phyloP scores from a whole-genome alignment of 2,113 vertebrate genomes.

The Lampris megalopsis region DNA sequence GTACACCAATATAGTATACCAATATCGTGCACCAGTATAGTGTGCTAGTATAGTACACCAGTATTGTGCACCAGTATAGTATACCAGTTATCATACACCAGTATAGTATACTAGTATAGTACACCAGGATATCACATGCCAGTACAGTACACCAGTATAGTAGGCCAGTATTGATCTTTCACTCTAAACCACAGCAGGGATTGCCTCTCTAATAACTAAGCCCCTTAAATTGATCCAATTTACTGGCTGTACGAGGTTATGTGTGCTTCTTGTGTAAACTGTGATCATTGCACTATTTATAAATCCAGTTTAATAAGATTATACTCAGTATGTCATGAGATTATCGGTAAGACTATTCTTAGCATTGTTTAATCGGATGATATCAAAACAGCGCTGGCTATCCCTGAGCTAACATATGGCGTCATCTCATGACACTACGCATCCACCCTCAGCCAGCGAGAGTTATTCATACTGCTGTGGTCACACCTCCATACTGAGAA shows the following conservation, averaged over 20 bases:
- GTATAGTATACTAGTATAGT: too few species aligned
- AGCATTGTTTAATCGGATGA: conserved; percentile 31
- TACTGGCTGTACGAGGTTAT: conserved; percentile 38
- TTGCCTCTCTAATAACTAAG: conserved; percentile 38
- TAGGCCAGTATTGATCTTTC: conserved; percentile 30
- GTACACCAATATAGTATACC: too few species aligned
- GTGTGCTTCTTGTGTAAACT: conserved; percentile 30
- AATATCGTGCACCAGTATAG: too few species aligned
- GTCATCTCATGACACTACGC: background rate
- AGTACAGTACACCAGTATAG: conserved; percentile 1
- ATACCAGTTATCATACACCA: background rate
- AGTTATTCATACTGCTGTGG: too few species aligned
- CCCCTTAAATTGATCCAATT: conserved; percentile 72
- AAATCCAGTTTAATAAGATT: conserved; percentile 67
- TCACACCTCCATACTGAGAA: too few species aligned
- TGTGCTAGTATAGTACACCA: too few species aligned
- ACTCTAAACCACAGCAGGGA: conserved; percentile 34
- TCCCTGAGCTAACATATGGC: background rate
- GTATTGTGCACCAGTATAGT: background rate
- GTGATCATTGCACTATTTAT: conserved; percentile 40
- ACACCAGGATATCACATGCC: too few species aligned
- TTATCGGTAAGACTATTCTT: conserved; percentile 34
- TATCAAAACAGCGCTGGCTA: conserved; percentile 5
- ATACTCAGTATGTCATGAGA: conserved; percentile 43
- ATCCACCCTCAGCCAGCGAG: too few species aligned